Evolutionary conservation across 2,888 invertebrate species (phyloP).

Genomic region (Eristalinus aeneus): DNA sequence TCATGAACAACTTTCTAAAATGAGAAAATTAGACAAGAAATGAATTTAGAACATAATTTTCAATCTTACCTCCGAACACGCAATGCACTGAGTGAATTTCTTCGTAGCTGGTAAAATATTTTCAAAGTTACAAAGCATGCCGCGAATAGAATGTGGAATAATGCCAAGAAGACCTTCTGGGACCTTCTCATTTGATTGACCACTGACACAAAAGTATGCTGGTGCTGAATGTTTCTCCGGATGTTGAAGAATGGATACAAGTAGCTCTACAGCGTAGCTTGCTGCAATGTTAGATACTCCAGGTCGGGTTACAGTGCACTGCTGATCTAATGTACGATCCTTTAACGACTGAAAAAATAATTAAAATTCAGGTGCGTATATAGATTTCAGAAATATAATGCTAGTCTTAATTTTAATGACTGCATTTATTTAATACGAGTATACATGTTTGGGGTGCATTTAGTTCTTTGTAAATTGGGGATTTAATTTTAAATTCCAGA

Average conservation of each 20-base stretch:
- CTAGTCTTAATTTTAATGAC: too few species aligned
- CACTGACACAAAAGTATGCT: constrained; percentile 82
- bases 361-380: background rate
- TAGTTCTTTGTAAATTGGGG: too few species aligned
- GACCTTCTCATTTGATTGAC: constrained; percentile 75
- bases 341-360: constrained; percentile 86
- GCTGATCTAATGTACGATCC: constrained; percentile 97
- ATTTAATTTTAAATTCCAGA: too few species aligned
- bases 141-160: constrained; percentile 96
- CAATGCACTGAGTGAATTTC: constrained; percentile 95
- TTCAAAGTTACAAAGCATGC: constrained; percentile 91
- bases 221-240: constrained; percentile 85
- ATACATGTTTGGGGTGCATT: too few species aligned
- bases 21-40: constrained; percentile 7
- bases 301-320: constrained; percentile 98
- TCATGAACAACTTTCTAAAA: constrained; percentile 80
- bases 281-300: constrained; percentile 95
- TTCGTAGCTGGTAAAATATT: constrained; percentile 91
- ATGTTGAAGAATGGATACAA: constrained; percentile 93
- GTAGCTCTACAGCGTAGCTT: constrained; percentile 94
- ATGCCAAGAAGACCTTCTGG: constrained; percentile 88
- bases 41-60: background rate
- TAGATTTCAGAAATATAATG: too few species aligned
- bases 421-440: too few species aligned
- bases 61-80: constrained; percentile 86